Percentiles rank a stretch among this genome's conserved stretches.
phyloP scores from a whole-genome alignment of 2,888 invertebrate species.

The Hyposoter didymator region DNA sequence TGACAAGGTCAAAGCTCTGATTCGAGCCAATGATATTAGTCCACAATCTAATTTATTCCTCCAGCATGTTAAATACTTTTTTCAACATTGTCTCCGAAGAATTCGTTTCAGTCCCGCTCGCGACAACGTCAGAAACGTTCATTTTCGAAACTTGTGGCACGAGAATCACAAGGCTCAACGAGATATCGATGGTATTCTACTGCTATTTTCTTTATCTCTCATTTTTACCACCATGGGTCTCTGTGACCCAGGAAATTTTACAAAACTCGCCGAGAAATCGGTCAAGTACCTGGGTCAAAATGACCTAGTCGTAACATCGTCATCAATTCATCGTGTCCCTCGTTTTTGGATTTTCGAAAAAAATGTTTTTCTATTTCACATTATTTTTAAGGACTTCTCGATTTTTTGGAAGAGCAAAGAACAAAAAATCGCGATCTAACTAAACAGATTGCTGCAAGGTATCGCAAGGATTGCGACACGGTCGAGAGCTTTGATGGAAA shows the following conservation, averaged over 20 bases:
- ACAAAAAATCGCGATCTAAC: constrained; percentile 49
- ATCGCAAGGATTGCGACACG: constrained; percentile 49
- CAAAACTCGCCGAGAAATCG: neutral
- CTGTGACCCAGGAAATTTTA: neutral
- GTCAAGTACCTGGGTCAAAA: neutral
- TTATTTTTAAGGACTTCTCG: constrained; percentile 52
- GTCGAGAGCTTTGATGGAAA: constrained; percentile 60
- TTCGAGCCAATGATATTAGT: constrained; percentile 1
- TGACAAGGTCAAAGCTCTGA: constrained; percentile 32
- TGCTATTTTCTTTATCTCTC: neutral
- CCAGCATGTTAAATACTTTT: constrained; percentile 61
- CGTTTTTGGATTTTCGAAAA: neutral
- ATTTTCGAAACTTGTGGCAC: constrained; percentile 61
- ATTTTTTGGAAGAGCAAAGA: constrained; percentile 53
- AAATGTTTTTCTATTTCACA: neutral
- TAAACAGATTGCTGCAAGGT: constrained; percentile 49
- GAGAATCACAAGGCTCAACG: constrained; percentile 64
- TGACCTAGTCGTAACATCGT: neutral
- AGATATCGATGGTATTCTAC: constrained; percentile 60
- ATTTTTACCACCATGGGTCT: neutral
- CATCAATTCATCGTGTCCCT: neutral
- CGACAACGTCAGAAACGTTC: constrained; percentile 38
- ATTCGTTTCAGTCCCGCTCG: constrained; percentile 45
- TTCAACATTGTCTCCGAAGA: constrained; percentile 62
- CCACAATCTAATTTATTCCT: constrained; percentile 55